Base-by-base conservation (phyloP, 2,888 invertebrate species). In the Peribatodes rhomboidaria region DNA sequence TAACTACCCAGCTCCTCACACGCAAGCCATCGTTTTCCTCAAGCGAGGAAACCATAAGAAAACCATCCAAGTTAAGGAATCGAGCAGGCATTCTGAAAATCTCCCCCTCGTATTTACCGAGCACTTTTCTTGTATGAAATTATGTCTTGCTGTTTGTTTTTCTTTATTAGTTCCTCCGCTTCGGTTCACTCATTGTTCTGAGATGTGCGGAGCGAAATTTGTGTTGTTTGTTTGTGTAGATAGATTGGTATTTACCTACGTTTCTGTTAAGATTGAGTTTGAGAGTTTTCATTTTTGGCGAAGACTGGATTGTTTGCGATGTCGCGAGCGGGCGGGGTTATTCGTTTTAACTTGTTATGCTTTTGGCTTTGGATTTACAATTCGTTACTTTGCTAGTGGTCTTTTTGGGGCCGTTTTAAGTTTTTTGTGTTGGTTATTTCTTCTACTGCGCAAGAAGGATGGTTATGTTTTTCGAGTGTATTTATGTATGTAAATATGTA, bases 41-140 rank as follows among this genome's bases (percentile, higher is more conserved):
- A 0, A 35, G 1, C 1, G 20, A 18, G 7, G 20, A 35, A 35
- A 37, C 35, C 39, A 20, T 22, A 44, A 22, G 4, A 6, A 42
- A 60, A 49, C 42, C 46, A 44, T 16, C 41, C 54, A 7, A n/a
- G 14, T 44, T 7, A 11, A 49, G 49, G 22, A 49, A 54, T 31
- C 53, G 31, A 14, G 39, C 16, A 31, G 16, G 13, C 47, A 31
- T 53, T 35, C 18, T 33, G 39, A 10, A 53, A 47, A 68, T 68
- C 69, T 72, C 71, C 65, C 60, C 68, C 56, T 53, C 57, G 65
- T 63, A 67, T 70, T 70, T 65, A 65, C 69, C 59, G 71, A 72
- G 74, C 71, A 66, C 71, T 74, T 78, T 74, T 74, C 73, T 78
- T 73, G 65, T 53, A 63, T 50, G 68, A 68, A 68, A 75, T 78